A percentile compares a stretch with the other conserved stretches of the same genome.
phyloP scores from a whole-genome alignment of 2,888 invertebrate genomes.

The Branchellion lobata region DNA sequence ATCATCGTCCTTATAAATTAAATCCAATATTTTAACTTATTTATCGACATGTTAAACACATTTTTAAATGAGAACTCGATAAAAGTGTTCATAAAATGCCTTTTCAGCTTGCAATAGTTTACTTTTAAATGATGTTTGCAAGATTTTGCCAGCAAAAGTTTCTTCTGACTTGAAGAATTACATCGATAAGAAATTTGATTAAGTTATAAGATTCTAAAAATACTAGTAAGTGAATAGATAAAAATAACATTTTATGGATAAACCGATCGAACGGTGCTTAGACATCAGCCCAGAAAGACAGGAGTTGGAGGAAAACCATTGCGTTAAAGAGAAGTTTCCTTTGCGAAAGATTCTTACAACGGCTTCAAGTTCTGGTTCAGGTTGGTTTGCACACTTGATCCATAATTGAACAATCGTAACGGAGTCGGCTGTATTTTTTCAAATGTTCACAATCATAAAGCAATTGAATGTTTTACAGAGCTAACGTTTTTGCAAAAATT shows the following conservation, averaged over 20 bases:
- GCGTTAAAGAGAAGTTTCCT: not conserved
- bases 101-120: not conserved
- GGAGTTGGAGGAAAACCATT: not conserved
- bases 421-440: no score
- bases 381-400: not conserved
- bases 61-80: no score
- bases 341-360: conserved; percentile 24
- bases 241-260: conserved; percentile 16
- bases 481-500: no score
- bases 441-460: no score
- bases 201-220: no score
- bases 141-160: not conserved
- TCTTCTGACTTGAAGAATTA: not conserved
- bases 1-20: not conserved
- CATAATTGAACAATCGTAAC: no score
- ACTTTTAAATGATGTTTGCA: not conserved
- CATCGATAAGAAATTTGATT: not conserved
- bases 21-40: not conserved
- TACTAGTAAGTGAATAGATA: not conserved
- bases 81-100: not conserved
- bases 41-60: not conserved
- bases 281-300: not conserved
- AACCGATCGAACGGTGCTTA: conserved; percentile 1
- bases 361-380: conserved; percentile 43
- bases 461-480: no score